Evolutionary conservation across 2,888 invertebrate genomes (phyloP), one percentile per base, ranked within the genome.

Genomic region (Pasiphila rectangulata): DNA sequence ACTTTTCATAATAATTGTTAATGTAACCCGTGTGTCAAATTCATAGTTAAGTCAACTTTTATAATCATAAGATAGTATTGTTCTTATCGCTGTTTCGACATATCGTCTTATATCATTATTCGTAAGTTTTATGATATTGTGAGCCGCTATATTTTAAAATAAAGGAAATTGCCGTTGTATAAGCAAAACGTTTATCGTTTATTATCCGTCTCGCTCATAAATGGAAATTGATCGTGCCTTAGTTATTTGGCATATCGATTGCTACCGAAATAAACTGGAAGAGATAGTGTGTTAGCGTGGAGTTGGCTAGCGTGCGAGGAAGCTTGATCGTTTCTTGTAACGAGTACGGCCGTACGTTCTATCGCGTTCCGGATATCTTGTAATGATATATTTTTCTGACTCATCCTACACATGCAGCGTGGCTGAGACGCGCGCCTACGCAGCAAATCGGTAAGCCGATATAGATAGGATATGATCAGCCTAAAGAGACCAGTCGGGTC

Each of bases 111-210:
- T 81, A 79, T 75, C 76, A 77, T 75, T 87, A 85, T 72, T 78
- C 73, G 66, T 88, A 88, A 87, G 87, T 73, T 82, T 68, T 75
- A 79, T 77, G 69, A 79, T 83, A 87, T 87, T 88, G 87, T 88
- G 86, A 85, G 83, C 82, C 82, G 81, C 84, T 87, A 85, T 87
- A 86, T 87, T 87, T 88, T 85, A 86, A 88, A 88, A 86, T 87
- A 88, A 88, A 87, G 83, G 79, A 85, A 82, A 83, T 84, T 84
- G 83, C 85, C 83, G 83, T 86, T 86, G 83, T 85, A 82, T 86
- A 86, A 85, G 82, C 87, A 83, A 80, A 79, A 82, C 69, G 74
- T 84, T 81, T 83, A 84, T 83, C 79, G 86, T 83, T 85, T 84
- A 84, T 81, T 85, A 69, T 80, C 79, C 80, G 76, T 79, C 74